Evolutionary conservation across 92 coral and sea anemone species (phyloP), one percentile per base, ranked within the genome.

Genomic region (Zoanthus sansibaricus): DNA sequence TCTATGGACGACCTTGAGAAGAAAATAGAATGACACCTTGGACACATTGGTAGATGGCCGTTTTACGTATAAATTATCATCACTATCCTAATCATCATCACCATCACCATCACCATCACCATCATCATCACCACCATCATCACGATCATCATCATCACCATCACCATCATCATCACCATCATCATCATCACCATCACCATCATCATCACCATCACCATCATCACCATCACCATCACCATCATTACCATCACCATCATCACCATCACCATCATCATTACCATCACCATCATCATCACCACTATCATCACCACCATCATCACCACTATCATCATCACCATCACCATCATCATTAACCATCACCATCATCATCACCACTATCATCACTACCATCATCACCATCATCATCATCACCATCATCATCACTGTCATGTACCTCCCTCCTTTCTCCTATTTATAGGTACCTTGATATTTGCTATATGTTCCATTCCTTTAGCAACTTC

Each of bases 401-500:
- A 5, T 49, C 7, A 5, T 7, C 55, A 49, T 49, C 55, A 49
- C 7, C 55, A 49, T 49, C 9, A 49, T 11, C 55, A 49, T 49
- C 55, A 49, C 52, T 0, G 55, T 21, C 42, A 13, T 7, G 6
- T 4, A 18, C 33, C 45, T 16, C 67, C 4, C 1, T 45, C 20
- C 12, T 12, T 13, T 62, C 30, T 31, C 17, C 1, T 17, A 14
- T 59, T 66, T 62, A 9, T 9, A 17, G 25, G 25, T 70, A 94
- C 98, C 90, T 92, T 90, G 58, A 49, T 87, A 37, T 88, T 90
- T 30, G 87, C 89, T 18, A 94, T 66, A 73, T 91, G 92, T 37
- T 75, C 87, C 98, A 94, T 76, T 83, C 98, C 98, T 9, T 61
- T 88, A 1, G 92, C 85, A 48, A 92, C 87, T 16, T 90, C 98